These are phyloP conservation scores for Drosophila antonietae DNA, from an alignment of 2,888 invertebrate species.

Conservation along the genomic window DNA sequence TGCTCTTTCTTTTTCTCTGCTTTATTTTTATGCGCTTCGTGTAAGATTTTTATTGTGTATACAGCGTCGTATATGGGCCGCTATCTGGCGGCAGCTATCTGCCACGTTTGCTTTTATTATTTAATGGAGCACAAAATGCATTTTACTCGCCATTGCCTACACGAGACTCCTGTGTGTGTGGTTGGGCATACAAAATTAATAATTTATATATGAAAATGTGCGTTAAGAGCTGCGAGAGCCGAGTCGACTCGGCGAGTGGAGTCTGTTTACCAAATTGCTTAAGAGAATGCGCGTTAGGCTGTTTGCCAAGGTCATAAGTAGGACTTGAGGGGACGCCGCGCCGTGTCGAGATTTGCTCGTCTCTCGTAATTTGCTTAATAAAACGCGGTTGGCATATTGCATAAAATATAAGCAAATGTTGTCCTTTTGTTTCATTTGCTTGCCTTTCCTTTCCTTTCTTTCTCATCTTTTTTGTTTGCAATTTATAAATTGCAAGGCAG, in stretches of 20 bases:
- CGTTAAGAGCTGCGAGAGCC: constrained; percentile 75
- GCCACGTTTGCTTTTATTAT: constrained; percentile 82
- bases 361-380: constrained; percentile 78
- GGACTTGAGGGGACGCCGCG: constrained; percentile 49
- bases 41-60: constrained; percentile 80
- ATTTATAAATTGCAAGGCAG: constrained; percentile 58
- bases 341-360: constrained; percentile 64
- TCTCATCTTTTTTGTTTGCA: constrained; percentile 15
- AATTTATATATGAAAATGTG: constrained; percentile 84
- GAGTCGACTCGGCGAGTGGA: constrained; percentile 38
- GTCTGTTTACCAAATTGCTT: constrained; percentile 80
- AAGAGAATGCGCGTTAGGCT: constrained; percentile 71
- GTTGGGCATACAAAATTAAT: constrained; percentile 79
- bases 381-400: constrained; percentile 81
- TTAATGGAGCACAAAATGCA: constrained; percentile 83
- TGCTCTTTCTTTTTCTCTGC: constrained; percentile 31
- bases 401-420: constrained; percentile 74
- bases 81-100: constrained; percentile 70
- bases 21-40: constrained; percentile 80
- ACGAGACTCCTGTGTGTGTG: constrained; percentile 35
- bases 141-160: constrained; percentile 67
- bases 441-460: not conserved
- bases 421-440: constrained; percentile 44
- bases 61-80: constrained; percentile 57
- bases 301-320: constrained; percentile 81